Evolutionary conservation across 2,797 vertebrate genomes (phyloP), one percentile per base, ranked within the genome.

Genomic region (Urosaurus nigricauda): DNA sequence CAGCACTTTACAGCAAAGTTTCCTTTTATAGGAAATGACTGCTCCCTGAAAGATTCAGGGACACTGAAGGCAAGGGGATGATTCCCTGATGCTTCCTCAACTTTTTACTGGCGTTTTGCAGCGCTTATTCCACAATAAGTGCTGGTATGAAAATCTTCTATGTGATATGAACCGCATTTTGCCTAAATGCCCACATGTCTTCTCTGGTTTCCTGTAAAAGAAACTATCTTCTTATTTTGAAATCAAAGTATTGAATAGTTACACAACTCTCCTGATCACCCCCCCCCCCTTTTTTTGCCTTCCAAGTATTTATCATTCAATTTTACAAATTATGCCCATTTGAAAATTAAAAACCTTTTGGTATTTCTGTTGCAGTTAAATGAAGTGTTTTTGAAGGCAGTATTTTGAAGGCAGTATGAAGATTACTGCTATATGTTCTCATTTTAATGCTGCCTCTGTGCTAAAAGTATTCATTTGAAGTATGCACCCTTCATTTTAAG

Each of bases 251-350:
- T 37, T 86, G 73, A 5, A 13, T 71, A 24, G 47, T 60, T 83
- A 93, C 51, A 63, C 56, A 78, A 70, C 90, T 68, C 26, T 29
- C 29, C 65, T 29, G 2, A 63, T 4, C 6, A 2, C 47, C 58
- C 16, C 58, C 26, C 14, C 26, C 26, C 8, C 65, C 51, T 74
- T 77, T 92, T 93, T 90, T 89, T 91, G 65, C 9, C 93, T 94
- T 94, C 92, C 79, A 91, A 84, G 37, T 60, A 51, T 56, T 70
- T 83, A 83, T 84, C 24, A 17, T 80, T 87, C 87, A 35, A 4
- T 89, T 94, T 92, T 71, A 82, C n/a, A n/a, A 87, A 73, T 79
- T n/a, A n/a, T 63, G 12, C 9, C 71, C 9, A 35, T 90, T 83
- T 86, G 71, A 60, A 71, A 47, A 82, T 9, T 40, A 12, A 53